phyloP scores from a whole-genome alignment of 1,140 invertebrate genomes.

The Drosophila trapezifrons region DNA sequence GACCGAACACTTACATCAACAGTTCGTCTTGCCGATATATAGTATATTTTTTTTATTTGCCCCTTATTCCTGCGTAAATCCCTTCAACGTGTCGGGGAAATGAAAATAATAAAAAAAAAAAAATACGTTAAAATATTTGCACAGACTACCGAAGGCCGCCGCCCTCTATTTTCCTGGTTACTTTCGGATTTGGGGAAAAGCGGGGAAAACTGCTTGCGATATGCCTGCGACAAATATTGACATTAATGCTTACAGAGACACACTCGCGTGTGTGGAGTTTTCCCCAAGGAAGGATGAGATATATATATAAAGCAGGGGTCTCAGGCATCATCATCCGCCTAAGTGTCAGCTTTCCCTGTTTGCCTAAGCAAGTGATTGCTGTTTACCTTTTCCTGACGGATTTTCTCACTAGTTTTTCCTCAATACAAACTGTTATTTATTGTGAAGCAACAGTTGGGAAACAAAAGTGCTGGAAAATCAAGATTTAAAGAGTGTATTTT shows the following conservation, averaged over 20 bases:
- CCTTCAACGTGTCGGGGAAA: constrained; percentile 75
- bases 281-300: constrained; percentile 1
- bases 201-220: constrained; percentile 42
- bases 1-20: constrained; percentile 24
- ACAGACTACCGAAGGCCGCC: constrained; percentile 41
- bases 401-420: not conserved
- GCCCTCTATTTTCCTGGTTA: constrained; percentile 33
- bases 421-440: not conserved
- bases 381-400: constrained; percentile 47
- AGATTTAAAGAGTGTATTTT: not conserved
- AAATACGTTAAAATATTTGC: constrained; percentile 74
- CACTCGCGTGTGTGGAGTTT: too few species aligned
- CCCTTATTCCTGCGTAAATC: constrained; percentile 57
- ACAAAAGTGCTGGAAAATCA: not conserved
- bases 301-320: constrained; percentile 8
- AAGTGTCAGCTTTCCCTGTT: constrained; percentile 71
- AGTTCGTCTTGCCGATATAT: not conserved
- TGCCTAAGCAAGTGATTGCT: constrained; percentile 74
- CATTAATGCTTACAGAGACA: constrained; percentile 51
- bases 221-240: constrained; percentile 74
- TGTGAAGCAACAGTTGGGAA: constrained; percentile 13
- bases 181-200: constrained; percentile 51
- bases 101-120: constrained; percentile 33
- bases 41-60: constrained; percentile 48
- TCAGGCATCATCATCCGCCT: constrained; percentile 43